phyloP scores from a whole-genome alignment of 2,888 invertebrate species.

The Hartigia nigra region DNA sequence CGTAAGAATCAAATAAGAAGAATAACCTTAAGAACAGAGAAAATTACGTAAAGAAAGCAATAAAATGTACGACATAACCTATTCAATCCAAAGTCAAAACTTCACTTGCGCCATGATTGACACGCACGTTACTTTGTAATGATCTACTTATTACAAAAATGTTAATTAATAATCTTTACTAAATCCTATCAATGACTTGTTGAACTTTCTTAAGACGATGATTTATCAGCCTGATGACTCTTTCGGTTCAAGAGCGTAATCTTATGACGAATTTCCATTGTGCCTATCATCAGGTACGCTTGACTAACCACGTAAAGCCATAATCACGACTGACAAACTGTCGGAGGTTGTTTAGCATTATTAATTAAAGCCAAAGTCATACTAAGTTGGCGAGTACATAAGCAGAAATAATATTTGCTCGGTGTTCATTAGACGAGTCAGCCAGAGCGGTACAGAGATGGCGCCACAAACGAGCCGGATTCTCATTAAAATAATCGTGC shows the following conservation, averaged over 20 bases:
- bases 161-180: background rate
- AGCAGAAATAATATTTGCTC: constrained; percentile 65
- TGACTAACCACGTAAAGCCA: background rate
- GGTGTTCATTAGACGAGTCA: constrained; percentile 63
- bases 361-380: constrained; percentile 64
- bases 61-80: background rate
- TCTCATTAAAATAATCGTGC: constrained; percentile 64
- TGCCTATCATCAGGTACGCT: background rate
- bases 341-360: constrained; percentile 58
- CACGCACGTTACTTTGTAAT: background rate
- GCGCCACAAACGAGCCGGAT: constrained; percentile 60
- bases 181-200: background rate
- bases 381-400: constrained; percentile 63
- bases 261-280: background rate
- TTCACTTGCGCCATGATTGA: background rate
- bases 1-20: constrained; percentile 1
- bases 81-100: background rate
- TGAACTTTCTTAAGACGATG: background rate
- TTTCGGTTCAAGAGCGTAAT: background rate
- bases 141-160: background rate
- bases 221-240: background rate
- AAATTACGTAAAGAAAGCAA: background rate
- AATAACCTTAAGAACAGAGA: background rate
- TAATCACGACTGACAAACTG: constrained; percentile 3
- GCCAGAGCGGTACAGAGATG: constrained; percentile 36